Evolutionary conservation across 2,797 vertebrate species (phyloP), one percentile per base, ranked within the genome.

Genomic region (Amphiprion clarkii): DNA sequence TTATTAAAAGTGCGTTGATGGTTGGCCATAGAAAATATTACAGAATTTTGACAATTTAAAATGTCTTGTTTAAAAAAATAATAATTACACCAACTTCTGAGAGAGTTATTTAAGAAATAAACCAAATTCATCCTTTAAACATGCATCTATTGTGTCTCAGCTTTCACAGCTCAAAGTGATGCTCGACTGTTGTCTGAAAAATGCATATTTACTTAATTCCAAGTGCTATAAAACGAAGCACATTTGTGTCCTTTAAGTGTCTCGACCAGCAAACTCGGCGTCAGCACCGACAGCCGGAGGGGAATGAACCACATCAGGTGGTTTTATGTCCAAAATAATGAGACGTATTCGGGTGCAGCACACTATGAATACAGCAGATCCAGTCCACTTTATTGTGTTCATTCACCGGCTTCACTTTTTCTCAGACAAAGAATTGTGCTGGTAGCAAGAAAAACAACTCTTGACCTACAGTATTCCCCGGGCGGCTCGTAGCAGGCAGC

Each of bases 381-480:
- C 53, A 71, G 25, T 55, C 65, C 52, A 66, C 61, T 9, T 1
- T 19, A 42, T 33, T 77, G 65, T 67, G 51, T 74, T 81, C 23
- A 77, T 76, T 79, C 55, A 72, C 11, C 27, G 68, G 51, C 59
- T 86, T 77, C 63, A 77, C 40, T 71, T 75, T 79, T 64, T 36
- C 9, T 36, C 76, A 91, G 88, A 94, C 88, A 92, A 92, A 92
- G 90, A 92, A 85, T 84, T 82, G 79, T 66, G 87, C 89, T 88
- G 72, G 74, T 89, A 88, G 91, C 86, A 64, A 92, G 79, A 92
- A 93, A 93, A 92, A 92, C 87, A 91, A 85, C 78, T 89, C 82
- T 90, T 94, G 93, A 92, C 92, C 90, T 79, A 59, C 74, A 86
- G 84, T 81, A 91, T 87, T 93, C 92, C 90, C 90, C 66, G 73